A percentile compares a stretch with the other conserved stretches of the same genome.
These are phyloP conservation scores for Carabus problematicus DNA, from an alignment of 2,888 invertebrate genomes.

Conservation along the genomic window DNA sequence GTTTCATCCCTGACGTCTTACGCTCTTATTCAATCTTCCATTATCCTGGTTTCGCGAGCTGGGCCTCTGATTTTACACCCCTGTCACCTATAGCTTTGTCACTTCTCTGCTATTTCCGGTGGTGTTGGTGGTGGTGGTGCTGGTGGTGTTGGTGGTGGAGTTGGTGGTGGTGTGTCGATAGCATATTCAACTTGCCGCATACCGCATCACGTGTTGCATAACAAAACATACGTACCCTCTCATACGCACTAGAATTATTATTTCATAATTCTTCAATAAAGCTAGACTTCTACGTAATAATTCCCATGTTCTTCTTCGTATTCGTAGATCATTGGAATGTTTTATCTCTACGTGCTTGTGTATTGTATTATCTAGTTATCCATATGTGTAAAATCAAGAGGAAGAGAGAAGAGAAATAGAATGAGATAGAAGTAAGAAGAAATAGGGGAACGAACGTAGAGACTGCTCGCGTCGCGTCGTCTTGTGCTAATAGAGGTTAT, in stretches of 20 bases:
- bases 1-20: constrained; percentile 46
- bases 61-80: constrained; percentile 53
- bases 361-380: too few relatives aligned
- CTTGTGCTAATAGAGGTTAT: constrained; percentile 37
- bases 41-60: constrained; percentile 52
- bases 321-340: too few relatives aligned
- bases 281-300: too few relatives aligned
- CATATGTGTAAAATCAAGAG: too few relatives aligned
- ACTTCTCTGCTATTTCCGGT: constrained; percentile 51
- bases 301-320: too few relatives aligned
- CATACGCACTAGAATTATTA: too few relatives aligned
- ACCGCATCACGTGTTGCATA: neutral
- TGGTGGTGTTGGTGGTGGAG: constrained; percentile 41
- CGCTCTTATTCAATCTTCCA: constrained; percentile 56
- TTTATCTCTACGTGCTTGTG: too few relatives aligned
- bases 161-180: constrained; percentile 10
- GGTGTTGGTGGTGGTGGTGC: constrained; percentile 38
- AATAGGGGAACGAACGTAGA: neutral
- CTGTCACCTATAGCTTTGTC: constrained; percentile 55
- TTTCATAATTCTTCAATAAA: too few relatives aligned
- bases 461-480: constrained; percentile 22
- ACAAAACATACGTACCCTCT: too few relatives aligned
- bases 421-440: neutral
- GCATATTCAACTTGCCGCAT: neutral
- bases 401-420: too few relatives aligned